Percentiles rank a stretch among this genome's conserved stretches.
These are phyloP conservation scores for Scaptomyza reducta DNA, from an alignment of 2,888 invertebrate genomes.

Conservation along the genomic window DNA sequence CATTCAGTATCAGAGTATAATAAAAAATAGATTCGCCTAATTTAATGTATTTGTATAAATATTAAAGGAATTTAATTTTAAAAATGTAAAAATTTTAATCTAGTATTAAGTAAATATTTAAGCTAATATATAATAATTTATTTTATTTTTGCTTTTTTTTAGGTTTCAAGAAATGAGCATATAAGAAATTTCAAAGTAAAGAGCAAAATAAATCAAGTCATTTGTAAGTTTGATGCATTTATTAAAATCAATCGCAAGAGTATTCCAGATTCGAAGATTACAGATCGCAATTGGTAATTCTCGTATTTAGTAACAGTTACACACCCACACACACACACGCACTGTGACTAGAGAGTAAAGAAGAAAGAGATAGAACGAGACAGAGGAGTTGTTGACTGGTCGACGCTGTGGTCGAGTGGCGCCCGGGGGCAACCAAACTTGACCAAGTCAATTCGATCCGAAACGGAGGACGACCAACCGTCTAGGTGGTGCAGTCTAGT, in stretches of 20 bases:
- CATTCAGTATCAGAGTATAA: too few relatives aligned
- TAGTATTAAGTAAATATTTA: too few relatives aligned
- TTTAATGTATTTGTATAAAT: too few relatives aligned
- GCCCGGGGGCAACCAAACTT: conserved; percentile 61
- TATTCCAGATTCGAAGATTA: conserved; percentile 6
- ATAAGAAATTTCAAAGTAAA: too few relatives aligned
- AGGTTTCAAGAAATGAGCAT: too few relatives aligned
- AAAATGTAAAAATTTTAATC: too few relatives aligned
- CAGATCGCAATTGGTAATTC: not conserved
- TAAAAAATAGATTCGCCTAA: too few relatives aligned
- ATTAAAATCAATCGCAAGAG: not conserved
- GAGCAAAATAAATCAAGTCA: too few relatives aligned
- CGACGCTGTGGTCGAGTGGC: conserved; percentile 49
- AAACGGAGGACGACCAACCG: conserved; percentile 62
- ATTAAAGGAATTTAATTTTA: too few relatives aligned
- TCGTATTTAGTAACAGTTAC: conserved; percentile 77
- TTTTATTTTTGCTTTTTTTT: too few relatives aligned
- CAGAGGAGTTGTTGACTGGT: conserved; percentile 19
- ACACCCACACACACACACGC: conserved; percentile 56
- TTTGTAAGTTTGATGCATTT: too few relatives aligned
- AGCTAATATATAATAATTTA: too few relatives aligned
- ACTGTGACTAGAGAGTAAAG: conserved; percentile 12
- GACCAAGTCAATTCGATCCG: conserved; percentile 72
- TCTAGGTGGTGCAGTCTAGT: conserved; percentile 59
- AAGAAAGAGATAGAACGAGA: conserved; percentile 5